A percentile compares a stretch with the other conserved stretches of the same genome.
Conservation (phyloP, 1,140 invertebrate genomes). For the Rhopalosiphum maidis region DNA sequence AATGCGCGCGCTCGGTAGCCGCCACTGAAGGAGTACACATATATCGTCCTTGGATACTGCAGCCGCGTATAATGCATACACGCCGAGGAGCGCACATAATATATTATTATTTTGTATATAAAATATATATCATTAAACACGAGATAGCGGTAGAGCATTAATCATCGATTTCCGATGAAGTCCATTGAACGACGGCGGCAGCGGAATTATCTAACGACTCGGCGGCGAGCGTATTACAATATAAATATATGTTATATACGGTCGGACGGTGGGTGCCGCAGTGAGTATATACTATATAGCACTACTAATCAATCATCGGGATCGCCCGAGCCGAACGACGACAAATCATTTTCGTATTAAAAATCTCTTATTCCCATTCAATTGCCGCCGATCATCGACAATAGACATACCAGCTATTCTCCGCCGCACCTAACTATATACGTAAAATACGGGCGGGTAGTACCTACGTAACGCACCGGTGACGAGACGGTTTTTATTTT, state of each 20-base stretch:
- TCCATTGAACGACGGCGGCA: constrained; percentile 38
- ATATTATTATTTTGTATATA: constrained; percentile 7
- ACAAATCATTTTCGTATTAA: constrained; percentile 57
- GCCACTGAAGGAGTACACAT: not conserved
- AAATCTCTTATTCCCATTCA: constrained; percentile 48
- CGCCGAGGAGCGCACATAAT: not conserved
- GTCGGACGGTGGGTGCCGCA: not conserved
- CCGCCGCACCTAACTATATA: not conserved
- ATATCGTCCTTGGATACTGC: not conserved
- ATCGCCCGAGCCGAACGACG: constrained; percentile 53
- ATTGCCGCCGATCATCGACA: constrained; percentile 47
- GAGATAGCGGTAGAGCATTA: constrained; percentile 8
- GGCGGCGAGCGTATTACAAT: not conserved
- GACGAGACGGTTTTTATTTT: constrained; percentile 29
- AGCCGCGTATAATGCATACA: not conserved
- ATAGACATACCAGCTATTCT: not conserved
- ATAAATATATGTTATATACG: not conserved
- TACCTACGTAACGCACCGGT: constrained; percentile 37
- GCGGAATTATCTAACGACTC: constrained; percentile 35
- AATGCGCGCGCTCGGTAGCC: not conserved
- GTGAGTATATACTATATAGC: not conserved
- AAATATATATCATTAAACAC: constrained; percentile 18
- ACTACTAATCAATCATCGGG: constrained; percentile 49
- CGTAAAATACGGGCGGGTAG: not conserved
- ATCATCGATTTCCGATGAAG: constrained; percentile 56